Evolutionary conservation across 2,113 vertebrate species (phyloP), one percentile per base, ranked within the genome.

Genomic region (Menidia beryllina): DNA sequence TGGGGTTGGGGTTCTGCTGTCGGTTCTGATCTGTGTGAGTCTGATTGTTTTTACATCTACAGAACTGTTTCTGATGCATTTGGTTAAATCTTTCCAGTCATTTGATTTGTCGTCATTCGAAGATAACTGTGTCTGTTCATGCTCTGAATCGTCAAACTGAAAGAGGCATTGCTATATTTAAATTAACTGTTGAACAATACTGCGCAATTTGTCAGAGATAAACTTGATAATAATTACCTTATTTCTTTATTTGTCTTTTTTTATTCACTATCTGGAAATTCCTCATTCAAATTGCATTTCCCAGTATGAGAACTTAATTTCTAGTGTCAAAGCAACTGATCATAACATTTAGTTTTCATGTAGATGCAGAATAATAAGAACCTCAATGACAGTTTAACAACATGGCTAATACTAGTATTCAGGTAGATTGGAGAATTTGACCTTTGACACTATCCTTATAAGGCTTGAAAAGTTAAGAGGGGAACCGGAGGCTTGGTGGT

Each of bases 1-100:
- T 23, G 58, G 48, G 34, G 39, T 58, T 64, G 12, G 81, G 49
- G 48, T 89, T 17, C 43, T 89, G 55, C 59, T 91, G n/a, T 49
- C 89, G 47, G 72, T 90, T 0, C 83, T 94, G 62, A 88, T 66
- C 84, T 88, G 65, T n/a, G 88, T 93, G 89, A 94, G 93, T 93
- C 64, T 51, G 9, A 20, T 3, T 50, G 62, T 36, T 69, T 4
- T 49, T 34, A 1, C 10, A 9, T 68, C 21, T 45, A 5, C 48
- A 8, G 25, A 36, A 52, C 24, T 51, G 14, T 45, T 54, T 11
- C 2, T 48, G 14, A 52, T 58, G 14, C 0, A 72, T 51, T 64
- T 5, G 7, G 10, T 54, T 45, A 4, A 14, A 58, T 17, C 1
- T 15, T 0, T 39, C 3, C 4, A 36, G 2, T 14, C 8, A 34